Percentiles rank a stretch among this genome's conserved stretches.
Evolutionary conservation across 2,888 invertebrate species (phyloP).

Genomic region (Tenthredo amoena): DNA sequence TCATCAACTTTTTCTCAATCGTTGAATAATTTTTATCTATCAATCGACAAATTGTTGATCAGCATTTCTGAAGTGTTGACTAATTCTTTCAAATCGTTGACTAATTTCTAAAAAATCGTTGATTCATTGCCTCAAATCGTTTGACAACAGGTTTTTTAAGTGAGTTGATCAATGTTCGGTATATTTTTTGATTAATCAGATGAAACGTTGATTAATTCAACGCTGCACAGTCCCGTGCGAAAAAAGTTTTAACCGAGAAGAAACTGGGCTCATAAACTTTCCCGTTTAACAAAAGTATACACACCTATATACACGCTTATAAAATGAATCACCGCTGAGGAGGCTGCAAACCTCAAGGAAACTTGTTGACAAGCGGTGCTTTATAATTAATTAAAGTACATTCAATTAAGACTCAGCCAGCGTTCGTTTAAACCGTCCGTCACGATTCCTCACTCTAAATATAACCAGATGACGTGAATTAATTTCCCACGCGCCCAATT

Average conservation of each 20-base stretch:
- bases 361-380: slow-evolving; percentile 31
- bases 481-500: neutral
- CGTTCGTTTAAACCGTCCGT: neutral
- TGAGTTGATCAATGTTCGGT: neutral
- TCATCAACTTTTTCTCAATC: neutral
- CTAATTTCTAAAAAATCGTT: neutral
- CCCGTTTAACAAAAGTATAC: neutral
- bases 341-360: slow-evolving; percentile 13
- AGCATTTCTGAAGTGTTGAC: neutral
- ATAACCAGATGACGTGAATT: neutral
- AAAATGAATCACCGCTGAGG: neutral
- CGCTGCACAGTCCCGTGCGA: neutral
- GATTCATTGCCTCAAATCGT: neutral
- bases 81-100: neutral
- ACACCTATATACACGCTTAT: neutral
- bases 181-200: neutral
- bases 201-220: neutral
- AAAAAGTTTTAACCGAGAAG: neutral
- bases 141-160: neutral
- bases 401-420: slow-evolving; percentile 59
- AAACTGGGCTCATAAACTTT: neutral
- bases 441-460: neutral
- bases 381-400: slow-evolving; percentile 56
- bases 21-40: neutral
- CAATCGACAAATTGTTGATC: neutral